Evolutionary conservation across 2,797 vertebrate genomes (phyloP).

Genomic region (Tokudaia muenninki): DNA sequence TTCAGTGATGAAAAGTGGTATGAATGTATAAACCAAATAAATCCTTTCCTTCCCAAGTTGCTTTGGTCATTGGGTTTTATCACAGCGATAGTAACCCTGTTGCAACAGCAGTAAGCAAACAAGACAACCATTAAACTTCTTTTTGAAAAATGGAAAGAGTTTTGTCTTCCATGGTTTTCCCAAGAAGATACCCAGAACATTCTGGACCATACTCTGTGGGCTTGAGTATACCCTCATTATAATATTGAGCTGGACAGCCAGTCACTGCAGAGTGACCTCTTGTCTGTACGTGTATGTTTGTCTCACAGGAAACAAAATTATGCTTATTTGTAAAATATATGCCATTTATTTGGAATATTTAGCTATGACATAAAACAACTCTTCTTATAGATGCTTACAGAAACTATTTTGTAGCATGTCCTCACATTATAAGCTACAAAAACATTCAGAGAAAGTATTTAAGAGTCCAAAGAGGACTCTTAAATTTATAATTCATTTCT

Average conservation of each 20-base stretch:
- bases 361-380: background rate
- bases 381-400: slow-evolving; percentile 14
- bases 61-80: background rate
- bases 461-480: background rate
- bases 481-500: slow-evolving; percentile 55
- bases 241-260: background rate
- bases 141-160: background rate
- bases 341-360: slow-evolving; percentile 39
- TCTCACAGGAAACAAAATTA: slow-evolving; percentile 44
- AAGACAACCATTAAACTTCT: background rate
- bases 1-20: background rate
- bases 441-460: slow-evolving; percentile 42
- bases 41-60: background rate
- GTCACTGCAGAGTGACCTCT: background rate
- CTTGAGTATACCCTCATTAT: background rate
- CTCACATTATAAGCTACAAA: slow-evolving; percentile 52
- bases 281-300: background rate
- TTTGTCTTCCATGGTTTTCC: background rate
- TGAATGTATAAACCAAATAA: background rate
- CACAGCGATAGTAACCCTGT: background rate
- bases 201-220: background rate
- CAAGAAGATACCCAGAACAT: background rate
- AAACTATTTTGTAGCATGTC: slow-evolving; percentile 9
- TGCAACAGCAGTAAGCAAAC: background rate
- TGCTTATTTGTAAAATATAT: slow-evolving; percentile 47